A percentile compares a stretch with the other conserved stretches of the same genome.
phyloP scores from a whole-genome alignment of 2,113 vertebrate species.

The Nanorana parkeri region DNA sequence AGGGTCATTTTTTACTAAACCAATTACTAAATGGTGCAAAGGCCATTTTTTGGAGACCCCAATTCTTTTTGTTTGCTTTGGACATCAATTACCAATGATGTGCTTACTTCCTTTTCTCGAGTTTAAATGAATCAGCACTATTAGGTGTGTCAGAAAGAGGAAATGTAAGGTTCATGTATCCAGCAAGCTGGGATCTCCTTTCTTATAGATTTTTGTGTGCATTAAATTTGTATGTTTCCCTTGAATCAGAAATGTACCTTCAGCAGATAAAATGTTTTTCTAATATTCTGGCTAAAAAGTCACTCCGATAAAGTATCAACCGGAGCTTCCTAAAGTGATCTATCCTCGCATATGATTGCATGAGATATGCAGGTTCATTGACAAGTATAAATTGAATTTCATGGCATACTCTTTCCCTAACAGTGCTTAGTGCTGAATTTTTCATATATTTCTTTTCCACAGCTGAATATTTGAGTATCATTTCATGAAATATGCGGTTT shows the following conservation, averaged over 20 bases:
- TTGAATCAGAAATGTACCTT: slow-evolving; percentile 17
- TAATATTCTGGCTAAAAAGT: slow-evolving; percentile 34
- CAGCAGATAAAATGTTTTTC: slow-evolving; percentile 31
- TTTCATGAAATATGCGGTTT: slow-evolving; percentile 47
- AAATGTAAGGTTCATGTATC: neutral
- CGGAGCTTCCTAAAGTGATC: slow-evolving; percentile 32
- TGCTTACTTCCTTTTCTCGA: no score
- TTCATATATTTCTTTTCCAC: slow-evolving; percentile 40
- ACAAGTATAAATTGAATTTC: slow-evolving; percentile 44
- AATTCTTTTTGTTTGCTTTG: no score
- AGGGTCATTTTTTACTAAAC: no score
- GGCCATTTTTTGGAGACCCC: no score
- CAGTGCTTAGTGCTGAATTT: slow-evolving; percentile 38
- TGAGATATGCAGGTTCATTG: slow-evolving; percentile 41
- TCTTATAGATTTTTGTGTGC: neutral
- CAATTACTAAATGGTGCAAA: no score
- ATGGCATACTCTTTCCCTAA: slow-evolving; percentile 36
- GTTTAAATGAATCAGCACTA: neutral
- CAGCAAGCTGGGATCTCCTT: neutral
- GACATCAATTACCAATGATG: no score
- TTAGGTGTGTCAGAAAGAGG: neutral
- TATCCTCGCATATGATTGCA: slow-evolving; percentile 35
- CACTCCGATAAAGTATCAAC: slow-evolving; percentile 23
- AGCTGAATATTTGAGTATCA: slow-evolving; percentile 48
- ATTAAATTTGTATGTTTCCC: slow-evolving; percentile 32